phyloP scores from a whole-genome alignment of 37 sponge, comb jelly and placozoan genomes.

The Spongilla lacustris region DNA sequence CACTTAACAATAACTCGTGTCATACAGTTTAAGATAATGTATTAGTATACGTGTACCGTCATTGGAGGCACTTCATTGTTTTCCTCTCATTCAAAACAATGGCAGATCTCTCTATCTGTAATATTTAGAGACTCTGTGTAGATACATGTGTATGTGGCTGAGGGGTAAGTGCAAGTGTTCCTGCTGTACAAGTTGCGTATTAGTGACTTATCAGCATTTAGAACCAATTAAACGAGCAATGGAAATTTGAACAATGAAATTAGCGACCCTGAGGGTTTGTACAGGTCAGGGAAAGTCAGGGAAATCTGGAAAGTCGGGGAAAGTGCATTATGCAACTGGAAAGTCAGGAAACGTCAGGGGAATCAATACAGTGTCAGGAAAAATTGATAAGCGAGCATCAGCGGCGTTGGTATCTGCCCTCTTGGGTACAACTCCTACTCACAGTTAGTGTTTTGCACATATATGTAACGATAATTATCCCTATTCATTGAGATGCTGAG shows the following conservation, averaged over 20 bases:
- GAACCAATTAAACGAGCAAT: neutral
- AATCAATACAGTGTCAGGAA: too few relatives aligned
- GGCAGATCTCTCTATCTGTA: neutral
- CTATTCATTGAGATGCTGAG: too few relatives aligned
- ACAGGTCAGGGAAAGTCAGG: neutral
- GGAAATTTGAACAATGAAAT: neutral
- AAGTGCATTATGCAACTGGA: neutral
- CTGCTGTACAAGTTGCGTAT: neutral
- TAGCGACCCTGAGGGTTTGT: neutral
- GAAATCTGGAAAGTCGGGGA: neutral
- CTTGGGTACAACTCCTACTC: too few relatives aligned
- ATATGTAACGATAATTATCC: too few relatives aligned
- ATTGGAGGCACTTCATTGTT: neutral
- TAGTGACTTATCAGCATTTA: neutral
- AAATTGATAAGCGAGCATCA: too few relatives aligned
- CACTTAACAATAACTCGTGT: neutral
- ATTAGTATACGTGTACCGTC: neutral
- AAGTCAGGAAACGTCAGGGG: neutral
- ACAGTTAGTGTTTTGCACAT: too few relatives aligned
- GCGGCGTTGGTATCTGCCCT: too few relatives aligned
- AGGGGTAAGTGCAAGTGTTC: neutral
- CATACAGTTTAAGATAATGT: neutral
- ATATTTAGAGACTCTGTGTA: too few relatives aligned
- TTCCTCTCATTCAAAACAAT: neutral
- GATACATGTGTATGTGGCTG: neutral